Percentiles rank a stretch among this genome's conserved stretches.
These are phyloP conservation scores for Choloepus hoffmanni DNA, from an alignment of 2,113 vertebrate species.

Conservation along the genomic window DNA sequence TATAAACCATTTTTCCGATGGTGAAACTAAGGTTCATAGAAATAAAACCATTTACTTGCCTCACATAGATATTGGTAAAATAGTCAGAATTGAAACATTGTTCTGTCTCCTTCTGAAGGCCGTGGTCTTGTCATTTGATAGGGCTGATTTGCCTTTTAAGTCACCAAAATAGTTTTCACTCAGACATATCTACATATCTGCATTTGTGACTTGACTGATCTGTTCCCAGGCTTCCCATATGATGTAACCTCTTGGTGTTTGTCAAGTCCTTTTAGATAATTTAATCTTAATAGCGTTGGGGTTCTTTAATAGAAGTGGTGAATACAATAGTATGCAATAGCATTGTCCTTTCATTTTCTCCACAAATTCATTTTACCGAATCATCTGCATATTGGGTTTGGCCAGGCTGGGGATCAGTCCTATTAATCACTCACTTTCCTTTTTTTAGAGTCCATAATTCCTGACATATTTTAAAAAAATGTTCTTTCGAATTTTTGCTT, in stretches of 20 bases:
- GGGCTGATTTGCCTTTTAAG: no score
- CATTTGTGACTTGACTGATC: background rate
- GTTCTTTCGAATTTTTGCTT: background rate
- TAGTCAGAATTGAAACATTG: no score
- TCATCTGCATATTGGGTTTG: background rate
- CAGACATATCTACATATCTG: no score
- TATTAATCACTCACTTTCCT: background rate
- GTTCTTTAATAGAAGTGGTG: background rate
- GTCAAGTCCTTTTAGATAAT: background rate
- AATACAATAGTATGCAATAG: background rate
- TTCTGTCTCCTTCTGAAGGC: no score
- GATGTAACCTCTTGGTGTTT: background rate
- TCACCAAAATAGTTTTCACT: no score
- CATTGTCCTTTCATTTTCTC: background rate
- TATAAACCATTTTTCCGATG: no score
- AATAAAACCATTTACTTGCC: no score
- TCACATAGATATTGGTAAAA: no score
- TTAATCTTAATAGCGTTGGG: background rate
- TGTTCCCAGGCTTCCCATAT: background rate
- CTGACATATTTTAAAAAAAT: background rate
- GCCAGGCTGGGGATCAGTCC: background rate
- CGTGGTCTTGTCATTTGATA: no score
- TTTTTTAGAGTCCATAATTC: background rate
- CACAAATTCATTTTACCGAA: background rate
- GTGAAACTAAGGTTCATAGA: no score